Evolutionary conservation across 2,797 vertebrate species (phyloP), one percentile per base, ranked within the genome.

Genomic region (Cossypha dichroa): DNA sequence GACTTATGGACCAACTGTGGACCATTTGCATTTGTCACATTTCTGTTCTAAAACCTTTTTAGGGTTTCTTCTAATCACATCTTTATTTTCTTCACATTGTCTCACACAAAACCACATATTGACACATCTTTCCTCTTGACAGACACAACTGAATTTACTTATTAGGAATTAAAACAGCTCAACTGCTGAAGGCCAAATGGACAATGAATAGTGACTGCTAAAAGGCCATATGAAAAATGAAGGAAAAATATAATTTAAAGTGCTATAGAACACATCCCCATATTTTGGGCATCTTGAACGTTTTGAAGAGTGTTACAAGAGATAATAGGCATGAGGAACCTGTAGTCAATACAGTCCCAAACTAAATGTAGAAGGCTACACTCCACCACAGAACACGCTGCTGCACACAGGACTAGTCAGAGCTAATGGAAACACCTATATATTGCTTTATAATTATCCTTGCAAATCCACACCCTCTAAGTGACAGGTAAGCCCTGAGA

Each of bases 311-410:
- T 38, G 3, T 21, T 38, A 40, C 6, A 13, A 58, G n/a, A 63
- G 28, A 38, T 22, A 62, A 59, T 11, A 75, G 17, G n/a, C 11
- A n/a, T 3, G 12, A 9, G 25, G 7, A 78, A 55, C 8, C 12
- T 58, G 17, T 25, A 55, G 25, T 12, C 49, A 40, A 19, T 58
- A 43, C 2, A 58, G 2, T 6, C 16, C 12, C 28, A 79, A 59
- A 89, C 6, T 22, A 34, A 67, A 40, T 26, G 19, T 15, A 33
- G 49, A 68, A 64, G 3, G 11, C 26, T 48, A 14, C 16, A 4
- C 3, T 85, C 31, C 14, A 45, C 31, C 19, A 10, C 2, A 4
- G n/a, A 52, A 49, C 28, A 18, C 0, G 0, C 2, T 55, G 43
- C 19, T 26, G 9, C 17, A 72, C 7, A 7, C 19, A 40, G 21